These are phyloP conservation scores for Hydrotaea diabolus DNA, from an alignment of 2,888 invertebrate genomes.

Conservation along the genomic window DNA sequence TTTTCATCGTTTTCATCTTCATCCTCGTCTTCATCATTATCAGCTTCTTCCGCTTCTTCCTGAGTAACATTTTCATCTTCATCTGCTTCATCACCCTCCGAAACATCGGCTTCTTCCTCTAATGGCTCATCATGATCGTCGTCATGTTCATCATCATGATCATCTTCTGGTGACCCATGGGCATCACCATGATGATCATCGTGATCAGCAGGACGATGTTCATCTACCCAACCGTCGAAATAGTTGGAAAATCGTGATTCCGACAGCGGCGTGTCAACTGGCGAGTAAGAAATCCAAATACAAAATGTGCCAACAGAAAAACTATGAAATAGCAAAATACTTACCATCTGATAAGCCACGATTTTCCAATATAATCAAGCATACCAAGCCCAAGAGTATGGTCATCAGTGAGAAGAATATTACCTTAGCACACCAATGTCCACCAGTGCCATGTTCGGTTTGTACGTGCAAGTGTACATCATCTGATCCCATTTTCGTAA, in stretches of 20 bases:
- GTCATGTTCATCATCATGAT: constrained; percentile 74
- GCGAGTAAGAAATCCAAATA: constrained; percentile 59
- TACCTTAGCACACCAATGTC: constrained; percentile 91
- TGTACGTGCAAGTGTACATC: constrained; percentile 90
- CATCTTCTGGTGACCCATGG: constrained; percentile 75
- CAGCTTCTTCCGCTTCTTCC: constrained; percentile 75
- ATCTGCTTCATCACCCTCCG: constrained; percentile 78
- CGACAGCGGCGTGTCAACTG: constrained; percentile 83
- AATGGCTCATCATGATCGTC: constrained; percentile 73
- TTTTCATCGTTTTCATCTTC: constrained; percentile 73
- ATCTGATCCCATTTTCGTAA: constrained; percentile 82
- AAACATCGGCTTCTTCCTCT: constrained; percentile 77
- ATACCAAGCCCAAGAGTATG: constrained; percentile 87
- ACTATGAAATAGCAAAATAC: constrained; percentile 76
- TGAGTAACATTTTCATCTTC: constrained; percentile 75
- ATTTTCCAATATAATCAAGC: constrained; percentile 90
- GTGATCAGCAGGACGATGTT: constrained; percentile 77
- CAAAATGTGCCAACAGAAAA: not conserved
- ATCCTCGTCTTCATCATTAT: constrained; percentile 74
- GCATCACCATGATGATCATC: constrained; percentile 78
- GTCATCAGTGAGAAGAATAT: constrained; percentile 89
- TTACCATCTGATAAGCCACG: constrained; percentile 89
- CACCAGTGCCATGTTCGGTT: constrained; percentile 89
- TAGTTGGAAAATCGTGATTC: constrained; percentile 88
- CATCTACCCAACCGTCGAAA: constrained; percentile 88